Evolutionary conservation across 2,797 vertebrate genomes (phyloP).

Genomic region (Eleutherodactylus coqui): DNA sequence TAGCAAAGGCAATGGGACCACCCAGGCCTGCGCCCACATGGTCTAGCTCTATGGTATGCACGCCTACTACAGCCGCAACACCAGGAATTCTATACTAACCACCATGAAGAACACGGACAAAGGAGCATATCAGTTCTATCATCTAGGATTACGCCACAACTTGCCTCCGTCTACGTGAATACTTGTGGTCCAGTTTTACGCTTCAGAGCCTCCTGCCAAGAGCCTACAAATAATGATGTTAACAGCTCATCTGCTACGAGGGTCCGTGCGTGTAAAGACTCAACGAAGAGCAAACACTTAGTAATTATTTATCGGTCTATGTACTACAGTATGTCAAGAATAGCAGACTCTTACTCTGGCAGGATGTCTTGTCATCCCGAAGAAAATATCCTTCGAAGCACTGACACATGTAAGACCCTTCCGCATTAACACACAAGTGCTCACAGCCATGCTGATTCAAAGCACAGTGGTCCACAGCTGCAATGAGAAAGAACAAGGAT

Average conservation of each 20-base stretch:
- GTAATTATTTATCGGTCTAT: background rate
- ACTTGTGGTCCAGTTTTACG: background rate
- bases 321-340: background rate
- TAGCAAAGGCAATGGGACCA: no score
- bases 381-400: slow-evolving; percentile 79
- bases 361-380: slow-evolving; percentile 77
- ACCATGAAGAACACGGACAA: background rate
- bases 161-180: background rate
- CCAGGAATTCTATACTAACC: background rate
- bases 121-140: background rate
- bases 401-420: slow-evolving; percentile 74
- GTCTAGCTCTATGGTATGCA: background rate
- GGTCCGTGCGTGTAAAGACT: background rate
- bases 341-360: slow-evolving; percentile 79
- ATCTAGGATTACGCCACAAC: background rate
- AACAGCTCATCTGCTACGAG: background rate
- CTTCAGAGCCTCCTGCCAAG: background rate
- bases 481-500: background rate
- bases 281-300: background rate
- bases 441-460: slow-evolving; percentile 76
- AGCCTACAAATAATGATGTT: background rate
- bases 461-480: slow-evolving; percentile 78
- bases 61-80: background rate
- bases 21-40: no score
- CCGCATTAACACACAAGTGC: slow-evolving; percentile 75